Evolutionary conservation across 1,140 invertebrate species (phyloP), one percentile per base, ranked within the genome.

Genomic region (Zophobas morio): DNA sequence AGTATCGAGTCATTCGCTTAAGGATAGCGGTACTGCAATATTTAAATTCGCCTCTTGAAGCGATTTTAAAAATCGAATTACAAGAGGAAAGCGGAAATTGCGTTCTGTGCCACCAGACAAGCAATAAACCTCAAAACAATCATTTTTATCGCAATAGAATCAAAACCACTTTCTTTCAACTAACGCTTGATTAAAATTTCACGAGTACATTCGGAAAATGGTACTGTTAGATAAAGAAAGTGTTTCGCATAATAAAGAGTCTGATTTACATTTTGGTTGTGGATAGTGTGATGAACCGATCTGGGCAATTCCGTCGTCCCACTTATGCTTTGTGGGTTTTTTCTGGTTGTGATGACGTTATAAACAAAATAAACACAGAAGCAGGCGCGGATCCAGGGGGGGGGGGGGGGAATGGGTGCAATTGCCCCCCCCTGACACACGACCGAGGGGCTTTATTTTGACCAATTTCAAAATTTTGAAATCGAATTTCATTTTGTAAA

Each of bases 161-260:
- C 71, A 73, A 73, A 73, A 73, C 46, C 40, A 54, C n/a, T 73
- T 73, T 73, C 71, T 73, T 51, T 73, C n/a, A 60, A 60, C 56
- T 0, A 37, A 8, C n/a, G 34, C n/a, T n/a, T 20, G 33, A 54
- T 73, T 73, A 73, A 54, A 40, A 66, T 66, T 66, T 66, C 39
- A 2, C 36, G 42, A 49, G 49, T n/a, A 73, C 20, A 4, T 39
- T 47, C 49, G 35, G 54, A 73, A 73, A 54, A 73, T 35, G n/a
- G 49, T 73, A 73, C 71, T 73, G 71, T 73, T 73, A 73, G 39
- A 6, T 36, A 8, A 73, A 54, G 71, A 56, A 53, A 73, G 71
- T 73, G 49, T 35, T 20, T 6, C 56, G 71, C 71, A 73, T 73
- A 73, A 73, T 56, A 73, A 73, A 3, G 20, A 46, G n/a, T 3